Percentiles rank a stretch among this genome's conserved stretches.
Conservation (phyloP, 2,113 vertebrate genomes). For the Catharus minimus region DNA sequence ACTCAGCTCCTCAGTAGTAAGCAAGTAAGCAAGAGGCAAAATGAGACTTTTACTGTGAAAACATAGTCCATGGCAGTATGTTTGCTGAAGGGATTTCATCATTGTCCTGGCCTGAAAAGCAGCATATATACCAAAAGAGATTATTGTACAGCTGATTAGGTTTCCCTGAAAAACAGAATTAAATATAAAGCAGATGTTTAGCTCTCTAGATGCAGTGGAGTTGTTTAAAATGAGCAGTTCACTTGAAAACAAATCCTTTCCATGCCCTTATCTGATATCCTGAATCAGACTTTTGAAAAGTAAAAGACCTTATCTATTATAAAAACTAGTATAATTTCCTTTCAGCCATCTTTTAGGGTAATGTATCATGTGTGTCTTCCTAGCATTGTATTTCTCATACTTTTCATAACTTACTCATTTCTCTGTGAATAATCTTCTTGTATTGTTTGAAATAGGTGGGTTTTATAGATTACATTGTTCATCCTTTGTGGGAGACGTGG, state of each 20-base stretch:
- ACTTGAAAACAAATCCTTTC: not conserved
- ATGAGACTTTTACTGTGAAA: not conserved
- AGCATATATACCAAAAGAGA: not conserved
- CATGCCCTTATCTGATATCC: not conserved
- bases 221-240: not conserved
- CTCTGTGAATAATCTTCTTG: not conserved
- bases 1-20: not conserved
- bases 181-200: not conserved
- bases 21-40: not conserved
- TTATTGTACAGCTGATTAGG: not conserved
- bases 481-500: constrained; percentile 98
- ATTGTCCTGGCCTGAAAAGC: not conserved
- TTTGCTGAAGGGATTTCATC: not conserved
- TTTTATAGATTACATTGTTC: constrained; percentile 99
- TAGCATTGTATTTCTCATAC: not conserved
- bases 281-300: not conserved
- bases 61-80: not conserved
- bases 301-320: not conserved
- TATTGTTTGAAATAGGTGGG: constrained; percentile 83
- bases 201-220: not conserved
- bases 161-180: not conserved
- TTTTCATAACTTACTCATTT: not conserved
- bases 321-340: not conserved
- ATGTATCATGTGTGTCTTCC: not conserved
- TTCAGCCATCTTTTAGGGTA: not conserved